A percentile compares a stretch with the other conserved stretches of the same genome.
These are phyloP conservation scores for Drosophila dunni DNA, from an alignment of 1,140 invertebrate genomes.

Conservation along the genomic window DNA sequence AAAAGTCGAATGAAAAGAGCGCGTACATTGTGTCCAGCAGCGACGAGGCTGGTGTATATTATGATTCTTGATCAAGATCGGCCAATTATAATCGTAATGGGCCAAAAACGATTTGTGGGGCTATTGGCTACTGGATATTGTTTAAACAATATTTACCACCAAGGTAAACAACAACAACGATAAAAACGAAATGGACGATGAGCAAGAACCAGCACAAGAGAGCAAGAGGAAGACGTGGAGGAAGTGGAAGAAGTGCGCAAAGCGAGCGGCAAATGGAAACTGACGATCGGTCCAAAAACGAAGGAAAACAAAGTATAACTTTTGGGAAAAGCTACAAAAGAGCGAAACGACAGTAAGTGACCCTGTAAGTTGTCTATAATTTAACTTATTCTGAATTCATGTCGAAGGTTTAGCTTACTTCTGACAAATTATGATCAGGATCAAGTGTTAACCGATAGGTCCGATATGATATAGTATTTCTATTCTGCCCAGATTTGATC, in stretches of 20 bases:
- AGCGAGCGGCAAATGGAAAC: conserved; percentile 36
- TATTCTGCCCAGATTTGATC: too few species aligned
- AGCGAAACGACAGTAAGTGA: not conserved
- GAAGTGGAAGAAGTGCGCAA: conserved; percentile 35
- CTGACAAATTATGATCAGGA: too few species aligned
- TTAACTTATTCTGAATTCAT: too few species aligned
- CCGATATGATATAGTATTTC: too few species aligned
- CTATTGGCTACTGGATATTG: conserved; percentile 40
- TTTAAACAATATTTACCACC: conserved; percentile 60
- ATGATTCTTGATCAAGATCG: conserved; percentile 43
- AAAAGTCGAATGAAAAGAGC: conserved; percentile 54
- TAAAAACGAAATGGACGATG: not conserved
- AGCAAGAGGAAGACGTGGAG: too few species aligned
- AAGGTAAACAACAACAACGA: conserved; percentile 52
- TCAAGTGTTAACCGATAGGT: too few species aligned
- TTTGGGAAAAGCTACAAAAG: not conserved
- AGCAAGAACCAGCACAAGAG: not conserved
- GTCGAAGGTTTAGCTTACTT: too few species aligned
- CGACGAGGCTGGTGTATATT: not conserved
- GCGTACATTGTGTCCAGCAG: conserved; percentile 73
- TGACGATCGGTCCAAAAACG: conserved; percentile 35
- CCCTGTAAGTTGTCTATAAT: too few species aligned
- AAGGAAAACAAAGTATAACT: not conserved
- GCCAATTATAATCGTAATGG: conserved; percentile 65
- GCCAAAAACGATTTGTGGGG: conserved; percentile 53